Conservation (phyloP, 1,140 invertebrate species). For the Sitobion miscanthi region DNA sequence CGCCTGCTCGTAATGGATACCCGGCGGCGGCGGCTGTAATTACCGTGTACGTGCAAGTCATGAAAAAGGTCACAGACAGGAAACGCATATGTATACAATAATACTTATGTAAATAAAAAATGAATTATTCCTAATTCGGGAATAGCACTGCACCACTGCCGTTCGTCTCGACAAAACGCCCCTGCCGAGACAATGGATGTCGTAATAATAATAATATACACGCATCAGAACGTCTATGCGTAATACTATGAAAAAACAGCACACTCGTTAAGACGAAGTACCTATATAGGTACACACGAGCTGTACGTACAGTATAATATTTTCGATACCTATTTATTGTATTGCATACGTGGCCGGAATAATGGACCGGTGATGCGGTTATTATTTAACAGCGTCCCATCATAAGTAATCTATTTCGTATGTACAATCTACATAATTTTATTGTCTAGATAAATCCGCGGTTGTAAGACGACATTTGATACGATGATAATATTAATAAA, state of each 20-base stretch:
- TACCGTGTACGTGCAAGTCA: background rate
- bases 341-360: constrained; percentile 2
- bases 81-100: constrained; percentile 24
- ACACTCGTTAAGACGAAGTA: background rate
- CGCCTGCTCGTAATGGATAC: background rate
- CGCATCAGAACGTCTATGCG: background rate
- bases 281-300: background rate
- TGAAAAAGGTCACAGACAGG: constrained; percentile 41
- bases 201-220: background rate
- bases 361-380: background rate
- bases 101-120: constrained; percentile 31
- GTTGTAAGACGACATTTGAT: background rate
- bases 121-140: background rate
- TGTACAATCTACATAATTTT: background rate
- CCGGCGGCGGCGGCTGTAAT: background rate
- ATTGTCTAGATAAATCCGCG: background rate
- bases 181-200: constrained; percentile 27
- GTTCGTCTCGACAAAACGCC: constrained; percentile 14
- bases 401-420: background rate
- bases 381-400: background rate
- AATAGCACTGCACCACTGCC: constrained; percentile 12
- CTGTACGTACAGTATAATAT: background rate
- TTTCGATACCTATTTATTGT: background rate
- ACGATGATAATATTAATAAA: background rate
- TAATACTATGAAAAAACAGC: background rate